Evolutionary conservation across 1,140 invertebrate species (phyloP), one percentile per base, ranked within the genome.

Genomic region (Drosophila sp.): DNA sequence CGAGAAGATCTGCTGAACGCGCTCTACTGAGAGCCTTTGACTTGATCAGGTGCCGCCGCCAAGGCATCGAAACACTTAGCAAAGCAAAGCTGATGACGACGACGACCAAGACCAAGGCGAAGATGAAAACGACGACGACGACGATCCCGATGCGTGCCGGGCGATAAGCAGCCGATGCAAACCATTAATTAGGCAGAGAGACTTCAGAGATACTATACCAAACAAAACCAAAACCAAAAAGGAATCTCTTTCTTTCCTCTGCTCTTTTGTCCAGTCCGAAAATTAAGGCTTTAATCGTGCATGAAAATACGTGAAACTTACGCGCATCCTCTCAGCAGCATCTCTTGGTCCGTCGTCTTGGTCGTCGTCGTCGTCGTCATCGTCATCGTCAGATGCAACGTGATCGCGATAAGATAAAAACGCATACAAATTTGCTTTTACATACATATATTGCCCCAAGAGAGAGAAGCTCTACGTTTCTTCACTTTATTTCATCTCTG

Each of bases 271-370:
- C 60, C 66, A 80, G 62, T 80, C 73, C 65, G 55, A 76, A 47
- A 87, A 86, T 87, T 87, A 89, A 87, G 84, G 83, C 84, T 89
- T 87, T 89, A 87, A 87, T 87, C 83, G 83, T 87, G 83, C 83
- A 87, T 87, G 80, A 87, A 87, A 87, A 87, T 87, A 87, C 83
- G 79, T 87, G 83, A 86, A 86, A 89, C 79, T 86, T 83, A 87
- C 79, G 83, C 83, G 82, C 44, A 50, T 85, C 81, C 63, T 62
- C 58, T 10, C 40, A 56, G 29, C 50, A 68, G 60, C 67, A 25
- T 54, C 55, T 40, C 35, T 62, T 72, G 23, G 44, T n/a, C 6
- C 44, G 44, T 47, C 44, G 17, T 47, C 17, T 35, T 35, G 4
- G 40, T 70, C 64, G 10, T 66, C 40, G n/a, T 29, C 38, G 3